Conservation (phyloP, 2,888 invertebrate genomes). For the Cremastinae sp. region DNA sequence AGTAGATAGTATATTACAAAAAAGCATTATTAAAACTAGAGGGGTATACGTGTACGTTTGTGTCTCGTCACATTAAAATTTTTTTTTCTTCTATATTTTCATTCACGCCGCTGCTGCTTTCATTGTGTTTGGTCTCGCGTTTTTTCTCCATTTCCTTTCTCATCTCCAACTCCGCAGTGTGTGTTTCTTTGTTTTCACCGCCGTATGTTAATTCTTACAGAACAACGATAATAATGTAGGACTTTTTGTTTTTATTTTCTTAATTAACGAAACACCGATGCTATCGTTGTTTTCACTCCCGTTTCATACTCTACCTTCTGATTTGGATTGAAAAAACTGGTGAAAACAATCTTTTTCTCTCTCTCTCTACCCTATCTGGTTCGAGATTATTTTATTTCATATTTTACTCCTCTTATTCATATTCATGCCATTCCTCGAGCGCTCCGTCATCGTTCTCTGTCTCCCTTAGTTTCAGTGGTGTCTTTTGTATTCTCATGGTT, state of each 20-base stretch:
- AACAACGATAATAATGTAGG: slow-evolving; percentile 10
- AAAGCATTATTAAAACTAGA: slow-evolving; percentile 22
- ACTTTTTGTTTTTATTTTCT: slow-evolving; percentile 13
- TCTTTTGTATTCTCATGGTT: slow-evolving; percentile 41
- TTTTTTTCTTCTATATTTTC: neutral
- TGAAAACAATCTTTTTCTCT: slow-evolving; percentile 4
- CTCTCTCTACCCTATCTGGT: slow-evolving; percentile 16
- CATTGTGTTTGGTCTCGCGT: neutral
- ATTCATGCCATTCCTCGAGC: slow-evolving; percentile 71
- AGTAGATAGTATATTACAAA: neutral
- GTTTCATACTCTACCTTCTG: slow-evolving; percentile 8
- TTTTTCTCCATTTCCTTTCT: neutral
- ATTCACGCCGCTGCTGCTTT: neutral
- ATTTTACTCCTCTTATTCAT: slow-evolving; percentile 72
- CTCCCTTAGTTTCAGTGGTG: slow-evolving; percentile 59
- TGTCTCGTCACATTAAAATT: neutral
- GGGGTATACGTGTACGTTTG: neutral
- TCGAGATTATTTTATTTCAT: slow-evolving; percentile 72
- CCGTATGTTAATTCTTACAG: slow-evolving; percentile 16
- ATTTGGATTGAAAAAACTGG: slow-evolving; percentile 11
- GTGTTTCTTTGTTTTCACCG: slow-evolving; percentile 5
- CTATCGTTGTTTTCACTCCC: slow-evolving; percentile 33
- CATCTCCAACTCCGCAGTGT: neutral
- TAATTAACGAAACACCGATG: slow-evolving; percentile 25
- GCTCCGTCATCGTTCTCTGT: slow-evolving; percentile 70